Conservation (phyloP, 2,113 vertebrate genomes). For the Ammodytes dubius region DNA sequence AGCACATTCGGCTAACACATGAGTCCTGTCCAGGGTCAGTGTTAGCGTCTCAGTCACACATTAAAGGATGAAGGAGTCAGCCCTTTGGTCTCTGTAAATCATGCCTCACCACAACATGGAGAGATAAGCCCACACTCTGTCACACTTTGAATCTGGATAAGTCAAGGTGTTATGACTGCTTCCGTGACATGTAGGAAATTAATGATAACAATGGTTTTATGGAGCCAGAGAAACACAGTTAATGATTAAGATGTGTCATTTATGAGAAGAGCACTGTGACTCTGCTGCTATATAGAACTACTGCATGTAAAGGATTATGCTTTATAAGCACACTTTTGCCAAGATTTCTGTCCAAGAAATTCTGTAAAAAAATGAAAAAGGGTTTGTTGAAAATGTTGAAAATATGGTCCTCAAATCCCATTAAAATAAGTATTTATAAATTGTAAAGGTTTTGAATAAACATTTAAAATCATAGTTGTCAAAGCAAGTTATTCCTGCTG, state of each 20-base stretch:
- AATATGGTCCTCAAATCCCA: no score
- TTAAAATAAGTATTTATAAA: no score
- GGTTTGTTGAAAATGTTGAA: no score
- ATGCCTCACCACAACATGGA: slow-evolving; percentile 1
- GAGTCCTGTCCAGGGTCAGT: background rate
- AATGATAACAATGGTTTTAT: background rate
- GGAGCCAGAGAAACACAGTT: background rate
- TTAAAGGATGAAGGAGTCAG: slow-evolving; percentile 6
- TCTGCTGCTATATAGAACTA: background rate
- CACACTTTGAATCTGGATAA: background rate
- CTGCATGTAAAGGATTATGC: background rate
- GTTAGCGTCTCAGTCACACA: background rate
- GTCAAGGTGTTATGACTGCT: slow-evolving; percentile 5
- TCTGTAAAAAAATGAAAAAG: background rate
- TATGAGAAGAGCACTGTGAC: background rate
- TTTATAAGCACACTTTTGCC: background rate
- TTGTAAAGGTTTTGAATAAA: no score
- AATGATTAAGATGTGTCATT: background rate
- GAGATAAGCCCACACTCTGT: slow-evolving; percentile 1
- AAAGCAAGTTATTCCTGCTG: background rate
- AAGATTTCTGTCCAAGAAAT: background rate
- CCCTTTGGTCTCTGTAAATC: slow-evolving; percentile 17
- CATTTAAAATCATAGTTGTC: no score
- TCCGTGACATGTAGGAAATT: background rate
- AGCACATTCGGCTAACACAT: background rate